A percentile compares a stretch with the other conserved stretches of the same genome.
These are phyloP conservation scores for Paratilapia polleni DNA, from an alignment of 2,113 vertebrate genomes.

Conservation along the genomic window DNA sequence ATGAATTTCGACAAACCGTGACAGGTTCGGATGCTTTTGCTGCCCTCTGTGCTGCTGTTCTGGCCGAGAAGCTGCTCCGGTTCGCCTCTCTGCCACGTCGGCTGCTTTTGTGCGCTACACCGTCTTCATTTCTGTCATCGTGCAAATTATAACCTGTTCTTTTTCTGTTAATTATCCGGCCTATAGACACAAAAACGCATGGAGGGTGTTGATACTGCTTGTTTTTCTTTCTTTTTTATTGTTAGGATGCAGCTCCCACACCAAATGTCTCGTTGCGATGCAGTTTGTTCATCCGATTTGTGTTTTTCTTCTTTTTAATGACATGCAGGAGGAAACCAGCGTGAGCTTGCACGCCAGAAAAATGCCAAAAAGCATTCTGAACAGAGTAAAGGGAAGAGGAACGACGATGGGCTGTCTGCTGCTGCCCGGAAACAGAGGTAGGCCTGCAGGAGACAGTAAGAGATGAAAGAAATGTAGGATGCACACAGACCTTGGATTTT, in stretches of 20 bases:
- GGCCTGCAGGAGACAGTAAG: background rate
- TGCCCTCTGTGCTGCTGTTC: background rate
- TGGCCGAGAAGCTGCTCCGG: slow-evolving; percentile 8
- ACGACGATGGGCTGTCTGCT: slow-evolving; percentile 88
- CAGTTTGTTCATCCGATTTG: background rate
- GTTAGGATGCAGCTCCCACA: background rate
- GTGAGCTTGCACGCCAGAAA: slow-evolving; percentile 90
- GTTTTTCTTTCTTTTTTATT: background rate
- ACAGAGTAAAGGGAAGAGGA: slow-evolving; percentile 83
- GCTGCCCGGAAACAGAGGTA: slow-evolving; percentile 91
- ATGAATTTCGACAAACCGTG: background rate
- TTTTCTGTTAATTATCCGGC: background rate
- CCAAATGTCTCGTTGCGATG: background rate
- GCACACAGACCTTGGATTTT: background rate
- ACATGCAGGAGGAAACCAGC: slow-evolving; percentile 88
- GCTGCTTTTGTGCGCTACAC: slow-evolving; percentile 23
- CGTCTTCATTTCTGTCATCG: background rate
- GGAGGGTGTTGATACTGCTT: too few species aligned
- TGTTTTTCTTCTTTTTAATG: background rate
- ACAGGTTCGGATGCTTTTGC: background rate
- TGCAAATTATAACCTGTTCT: background rate
- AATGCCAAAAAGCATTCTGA: slow-evolving; percentile 88
- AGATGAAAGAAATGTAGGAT: background rate
- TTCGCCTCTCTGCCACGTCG: slow-evolving; percentile 72
- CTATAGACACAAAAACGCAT: background rate